Evolutionary conservation across 1,140 invertebrate species (phyloP).

Genomic region (Philotrypesis tridentata): DNA sequence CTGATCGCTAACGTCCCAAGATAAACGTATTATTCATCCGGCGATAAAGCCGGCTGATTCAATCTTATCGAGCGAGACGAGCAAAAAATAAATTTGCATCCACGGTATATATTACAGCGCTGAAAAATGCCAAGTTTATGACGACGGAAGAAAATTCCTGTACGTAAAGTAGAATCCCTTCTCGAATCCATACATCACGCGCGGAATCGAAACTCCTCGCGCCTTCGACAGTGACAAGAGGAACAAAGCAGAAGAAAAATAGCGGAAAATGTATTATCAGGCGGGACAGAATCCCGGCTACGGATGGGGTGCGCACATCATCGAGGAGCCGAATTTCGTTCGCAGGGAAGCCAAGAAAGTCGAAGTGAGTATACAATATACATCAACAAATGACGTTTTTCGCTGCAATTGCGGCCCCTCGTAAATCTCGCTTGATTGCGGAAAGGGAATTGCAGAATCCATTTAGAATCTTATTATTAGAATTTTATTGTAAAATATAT

Average conservation of each 20-base stretch:
- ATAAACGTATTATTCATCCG: no score
- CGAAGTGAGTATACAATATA: conserved; percentile 61
- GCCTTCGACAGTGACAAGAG: background rate
- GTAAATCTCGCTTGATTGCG: no score
- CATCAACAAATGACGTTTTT: no score
- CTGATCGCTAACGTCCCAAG: no score
- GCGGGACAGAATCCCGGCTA: conserved; percentile 42
- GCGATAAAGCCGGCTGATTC: no score
- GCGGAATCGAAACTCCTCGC: background rate
- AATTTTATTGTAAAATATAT: background rate
- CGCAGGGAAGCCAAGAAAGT: conserved; percentile 52
- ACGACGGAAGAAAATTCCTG: background rate
- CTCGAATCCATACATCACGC: background rate
- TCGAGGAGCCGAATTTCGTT: conserved; percentile 58
- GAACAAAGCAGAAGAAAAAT: no score
- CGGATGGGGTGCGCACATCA: conserved; percentile 60
- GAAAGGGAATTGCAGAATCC: no score
- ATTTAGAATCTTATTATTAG: background rate
- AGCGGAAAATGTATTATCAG: conserved; percentile 49
- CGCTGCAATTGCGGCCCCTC: no score
- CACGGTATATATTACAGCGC: no score
- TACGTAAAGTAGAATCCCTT: background rate
- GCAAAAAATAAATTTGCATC: no score
- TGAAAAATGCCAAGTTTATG: conserved; percentile 7
- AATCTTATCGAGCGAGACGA: no score